phyloP scores from a whole-genome alignment of 2,888 invertebrate genomes.

The Cerastis rubricosa region DNA sequence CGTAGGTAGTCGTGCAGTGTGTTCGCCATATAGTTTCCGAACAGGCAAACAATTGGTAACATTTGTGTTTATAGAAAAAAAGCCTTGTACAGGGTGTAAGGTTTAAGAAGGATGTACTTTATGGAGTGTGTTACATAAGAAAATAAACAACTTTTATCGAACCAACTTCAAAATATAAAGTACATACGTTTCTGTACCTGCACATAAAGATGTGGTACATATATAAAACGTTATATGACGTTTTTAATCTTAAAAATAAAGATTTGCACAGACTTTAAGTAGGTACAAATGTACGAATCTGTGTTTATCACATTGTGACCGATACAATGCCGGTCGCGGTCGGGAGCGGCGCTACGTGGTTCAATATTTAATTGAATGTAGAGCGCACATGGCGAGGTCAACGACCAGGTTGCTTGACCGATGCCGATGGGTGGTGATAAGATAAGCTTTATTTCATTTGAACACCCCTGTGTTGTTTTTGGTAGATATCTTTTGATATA shows the following conservation, averaged over 20 bases:
- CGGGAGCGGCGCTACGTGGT: constrained; percentile 76
- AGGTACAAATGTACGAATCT: constrained; percentile 70
- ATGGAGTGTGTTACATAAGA: not conserved
- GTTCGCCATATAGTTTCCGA: constrained; percentile 13
- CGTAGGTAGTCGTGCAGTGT: constrained; percentile 31
- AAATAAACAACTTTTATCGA: not conserved
- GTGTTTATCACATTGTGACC: constrained; percentile 76
- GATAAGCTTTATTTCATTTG: constrained; percentile 51
- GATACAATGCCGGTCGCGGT: constrained; percentile 74
- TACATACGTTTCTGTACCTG: not conserved
- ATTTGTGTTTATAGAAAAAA: not conserved
- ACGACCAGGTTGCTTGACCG: constrained; percentile 68
- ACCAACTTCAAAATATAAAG: not conserved
- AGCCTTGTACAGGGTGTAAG: not conserved
- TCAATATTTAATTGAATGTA: constrained; percentile 87
- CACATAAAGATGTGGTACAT: not conserved
- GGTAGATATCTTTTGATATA: not conserved
- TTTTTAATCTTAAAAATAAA: not conserved
- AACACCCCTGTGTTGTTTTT: not conserved
- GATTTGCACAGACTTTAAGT: constrained; percentile 25
- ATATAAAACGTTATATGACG: not conserved
- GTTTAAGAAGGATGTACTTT: not conserved
- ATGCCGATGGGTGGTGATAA: constrained; percentile 69
- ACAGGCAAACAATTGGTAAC: not conserved
- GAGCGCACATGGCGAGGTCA: constrained; percentile 77